A percentile compares a stretch with the other conserved stretches of the same genome.
Evolutionary conservation across 2,888 invertebrate genomes (phyloP).

Genomic region (Parnassius glacialis): DNA sequence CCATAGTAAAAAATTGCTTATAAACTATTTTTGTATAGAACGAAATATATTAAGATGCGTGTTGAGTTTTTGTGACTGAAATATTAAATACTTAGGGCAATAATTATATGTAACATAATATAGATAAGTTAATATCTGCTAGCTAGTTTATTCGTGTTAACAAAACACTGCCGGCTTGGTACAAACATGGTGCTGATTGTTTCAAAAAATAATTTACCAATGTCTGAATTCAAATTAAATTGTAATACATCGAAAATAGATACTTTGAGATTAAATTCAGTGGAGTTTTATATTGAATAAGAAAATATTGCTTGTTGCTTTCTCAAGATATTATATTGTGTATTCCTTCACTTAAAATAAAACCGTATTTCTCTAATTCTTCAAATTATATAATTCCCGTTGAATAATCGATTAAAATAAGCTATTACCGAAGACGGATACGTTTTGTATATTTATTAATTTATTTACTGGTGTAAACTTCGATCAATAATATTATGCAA

Average conservation of each 20-base stretch:
- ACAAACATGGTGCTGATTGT: constrained; percentile 62
- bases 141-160: constrained; percentile 37
- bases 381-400: too few relatives aligned
- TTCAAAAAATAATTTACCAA: constrained; percentile 31
- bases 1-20: constrained; percentile 16
- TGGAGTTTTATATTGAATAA: too few relatives aligned
- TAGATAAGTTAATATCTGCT: neutral
- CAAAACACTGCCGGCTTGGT: constrained; percentile 57
- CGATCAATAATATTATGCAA: too few relatives aligned
- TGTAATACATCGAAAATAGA: constrained; percentile 14
- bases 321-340: too few relatives aligned
- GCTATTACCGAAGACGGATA: too few relatives aligned
- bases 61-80: constrained; percentile 19
- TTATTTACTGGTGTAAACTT: too few relatives aligned
- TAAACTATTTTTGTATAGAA: constrained; percentile 24
- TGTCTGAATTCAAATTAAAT: constrained; percentile 3
- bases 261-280: too few relatives aligned
- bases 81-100: constrained; percentile 31
- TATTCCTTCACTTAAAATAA: too few relatives aligned
- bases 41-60: constrained; percentile 25
- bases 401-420: too few relatives aligned
- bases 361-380: too few relatives aligned
- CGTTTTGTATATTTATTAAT: too few relatives aligned
- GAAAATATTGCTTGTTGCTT: too few relatives aligned
- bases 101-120: constrained; percentile 32